Base-by-base conservation (phyloP, 2,888 invertebrate species). In the Panopea generosa region DNA sequence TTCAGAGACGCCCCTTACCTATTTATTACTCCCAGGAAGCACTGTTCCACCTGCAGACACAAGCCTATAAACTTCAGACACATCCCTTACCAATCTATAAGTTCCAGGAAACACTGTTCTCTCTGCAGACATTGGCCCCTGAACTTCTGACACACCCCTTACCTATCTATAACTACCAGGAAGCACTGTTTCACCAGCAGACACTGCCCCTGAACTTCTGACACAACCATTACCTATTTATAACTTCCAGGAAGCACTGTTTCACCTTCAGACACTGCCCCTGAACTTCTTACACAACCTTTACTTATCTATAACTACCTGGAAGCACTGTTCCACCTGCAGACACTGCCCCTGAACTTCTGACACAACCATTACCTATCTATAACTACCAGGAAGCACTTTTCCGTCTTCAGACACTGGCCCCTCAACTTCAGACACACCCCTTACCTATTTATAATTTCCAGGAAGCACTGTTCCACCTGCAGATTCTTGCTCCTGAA, bases 131-230 rank as follows among this genome's bases (percentile, higher is more conserved):
- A 95, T 89, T 96, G 95, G 24, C 95, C 95, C 95, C 98, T 95
- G 88, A 96, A 95, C 57, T 96, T 93, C 38, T 98, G 94, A 90
- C 96, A 96, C 66, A 96, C 95, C 0, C 97, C 98, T 91, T 96
- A 93, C 90, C 95, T 90, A 61, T 95, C 93, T 73, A 96, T 93
- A 14, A 96, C 95, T 77, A 94, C 94, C 85, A 93, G 94, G 68
- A 96, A 94, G 92, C 95, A 95, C 90, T 96, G 95, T 78, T 97
- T 94, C 0, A 98, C 97, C 87, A 96, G 95, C 24, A 95, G 93
- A 2, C 95, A 95, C 89, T 96, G 95, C 24, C 95, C 95, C 98
- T 95, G 88, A 96, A 95, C 57, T 96, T 93, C 38, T 98, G 94
- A 90, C 96, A 96, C 66, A 96, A 95, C 0, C 97, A 98, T 91